These are phyloP conservation scores for Aquatica leii DNA, from an alignment of 2,888 invertebrate genomes.

Conservation along the genomic window DNA sequence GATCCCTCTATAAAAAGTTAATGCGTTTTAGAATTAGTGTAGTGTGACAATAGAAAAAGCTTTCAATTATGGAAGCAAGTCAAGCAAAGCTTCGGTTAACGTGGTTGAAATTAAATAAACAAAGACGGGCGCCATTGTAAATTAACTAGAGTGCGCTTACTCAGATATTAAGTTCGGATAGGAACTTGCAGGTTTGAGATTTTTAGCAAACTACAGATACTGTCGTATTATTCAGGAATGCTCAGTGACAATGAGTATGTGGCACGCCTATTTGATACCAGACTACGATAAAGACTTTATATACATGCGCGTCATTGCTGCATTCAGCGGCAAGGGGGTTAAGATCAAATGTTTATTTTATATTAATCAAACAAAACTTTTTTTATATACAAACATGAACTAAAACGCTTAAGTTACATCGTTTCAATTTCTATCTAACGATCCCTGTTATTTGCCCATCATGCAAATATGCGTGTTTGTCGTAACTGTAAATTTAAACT, in stretches of 20 bases:
- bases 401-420: not conserved
- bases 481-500: too few species aligned
- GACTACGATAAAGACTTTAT: conserved; percentile 56
- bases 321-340: conserved; percentile 17
- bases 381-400: not conserved
- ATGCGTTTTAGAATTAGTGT: conserved; percentile 20
- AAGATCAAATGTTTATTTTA: not conserved
- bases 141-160: conserved; percentile 29
- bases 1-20: conserved; percentile 2
- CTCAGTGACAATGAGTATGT: conserved; percentile 58
- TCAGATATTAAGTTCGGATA: conserved; percentile 35
- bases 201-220: conserved; percentile 51
- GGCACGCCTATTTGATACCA: conserved; percentile 58
- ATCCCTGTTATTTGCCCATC: conserved; percentile 1
- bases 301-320: conserved; percentile 58
- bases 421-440: conserved; percentile 1
- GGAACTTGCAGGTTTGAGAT: conserved; percentile 39
- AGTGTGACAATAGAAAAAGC: conserved; percentile 27
- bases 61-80: conserved; percentile 25
- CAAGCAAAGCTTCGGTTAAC: conserved; percentile 23
- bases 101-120: conserved; percentile 28
- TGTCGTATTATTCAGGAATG: conserved; percentile 60
- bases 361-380: too few species aligned
- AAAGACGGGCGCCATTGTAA: conserved; percentile 25
- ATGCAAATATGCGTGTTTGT: conserved; percentile 5